Conservation (phyloP, 2,888 invertebrate species). For the Drosophila mulleri region DNA sequence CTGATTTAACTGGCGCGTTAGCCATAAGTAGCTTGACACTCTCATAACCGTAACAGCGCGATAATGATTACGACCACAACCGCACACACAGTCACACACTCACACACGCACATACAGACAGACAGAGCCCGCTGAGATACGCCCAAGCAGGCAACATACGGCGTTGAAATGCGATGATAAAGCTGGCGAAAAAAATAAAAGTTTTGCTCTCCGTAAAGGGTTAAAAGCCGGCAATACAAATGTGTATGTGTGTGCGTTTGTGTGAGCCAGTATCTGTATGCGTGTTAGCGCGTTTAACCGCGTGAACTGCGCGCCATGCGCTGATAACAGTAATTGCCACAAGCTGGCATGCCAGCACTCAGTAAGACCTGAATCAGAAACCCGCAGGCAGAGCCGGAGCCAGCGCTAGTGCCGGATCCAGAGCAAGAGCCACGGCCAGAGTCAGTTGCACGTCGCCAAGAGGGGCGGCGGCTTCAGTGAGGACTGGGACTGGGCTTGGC, state of each 20-base stretch:
- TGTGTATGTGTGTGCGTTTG: slow-evolving; percentile 25
- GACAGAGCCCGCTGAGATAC: slow-evolving; percentile 17
- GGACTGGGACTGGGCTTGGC: slow-evolving; percentile 24
- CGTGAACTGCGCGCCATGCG: slow-evolving; percentile 79
- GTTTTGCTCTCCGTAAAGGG: slow-evolving; percentile 71
- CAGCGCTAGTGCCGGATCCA: slow-evolving; percentile 11
- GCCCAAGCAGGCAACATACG: slow-evolving; percentile 65
- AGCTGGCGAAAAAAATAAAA: slow-evolving; percentile 63
- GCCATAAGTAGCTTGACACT: slow-evolving; percentile 82
- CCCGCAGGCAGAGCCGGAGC: slow-evolving; percentile 43
- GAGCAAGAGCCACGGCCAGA: slow-evolving; percentile 14
- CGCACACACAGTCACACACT: slow-evolving; percentile 30
- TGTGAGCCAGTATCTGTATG: slow-evolving; percentile 59
- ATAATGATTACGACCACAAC: slow-evolving; percentile 79
- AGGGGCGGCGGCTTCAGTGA: background rate
- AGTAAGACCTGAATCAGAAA: slow-evolving; percentile 47
- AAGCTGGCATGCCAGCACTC: slow-evolving; percentile 72
- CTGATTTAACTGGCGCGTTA: slow-evolving; percentile 78
- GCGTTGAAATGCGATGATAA: slow-evolving; percentile 71
- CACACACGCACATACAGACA: slow-evolving; percentile 1
- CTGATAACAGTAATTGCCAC: slow-evolving; percentile 80
- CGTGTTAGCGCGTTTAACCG: slow-evolving; percentile 79
- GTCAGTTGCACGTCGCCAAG: slow-evolving; percentile 20
- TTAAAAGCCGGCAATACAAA: slow-evolving; percentile 62
- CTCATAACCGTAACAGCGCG: slow-evolving; percentile 82